Evolutionary conservation across 2,888 invertebrate genomes (phyloP).

Genomic region (Hydrotaea cyrtoneurina): DNA sequence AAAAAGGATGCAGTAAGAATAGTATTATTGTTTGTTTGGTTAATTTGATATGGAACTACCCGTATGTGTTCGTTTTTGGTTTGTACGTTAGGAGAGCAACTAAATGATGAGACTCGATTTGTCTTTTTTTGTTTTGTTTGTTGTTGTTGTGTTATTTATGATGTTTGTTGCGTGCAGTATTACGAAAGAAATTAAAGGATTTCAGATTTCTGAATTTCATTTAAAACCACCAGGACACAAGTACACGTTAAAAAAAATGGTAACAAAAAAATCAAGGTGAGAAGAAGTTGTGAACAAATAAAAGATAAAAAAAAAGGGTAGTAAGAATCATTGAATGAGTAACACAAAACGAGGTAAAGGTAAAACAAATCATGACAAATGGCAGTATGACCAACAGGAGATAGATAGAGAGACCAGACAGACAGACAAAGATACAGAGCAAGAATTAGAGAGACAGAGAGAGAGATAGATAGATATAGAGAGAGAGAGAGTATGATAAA

Average conservation of each 20-base stretch:
- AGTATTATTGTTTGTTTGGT: not conserved
- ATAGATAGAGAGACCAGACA: slow-evolving; percentile 39
- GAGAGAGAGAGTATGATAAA: too few relatives aligned
- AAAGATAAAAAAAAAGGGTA: not conserved
- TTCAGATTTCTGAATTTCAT: not conserved
- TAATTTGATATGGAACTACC: not conserved
- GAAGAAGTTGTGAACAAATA: slow-evolving; percentile 12
- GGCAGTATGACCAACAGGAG: slow-evolving; percentile 36
- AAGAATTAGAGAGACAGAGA: slow-evolving; percentile 46
- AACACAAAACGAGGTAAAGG: slow-evolving; percentile 30
- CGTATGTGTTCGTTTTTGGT: not conserved
- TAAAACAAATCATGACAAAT: slow-evolving; percentile 46
- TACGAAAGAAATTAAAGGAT: slow-evolving; percentile 17
- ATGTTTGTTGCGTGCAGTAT: slow-evolving; percentile 31
- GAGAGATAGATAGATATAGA: too few relatives aligned
- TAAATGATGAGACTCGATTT: slow-evolving; percentile 1
- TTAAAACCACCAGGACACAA: slow-evolving; percentile 60
- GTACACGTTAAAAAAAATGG: slow-evolving; percentile 33
- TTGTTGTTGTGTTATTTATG: not conserved
- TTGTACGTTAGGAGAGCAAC: not conserved
- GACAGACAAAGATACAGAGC: slow-evolving; percentile 2
- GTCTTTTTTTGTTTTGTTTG: not conserved
- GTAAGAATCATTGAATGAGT: not conserved
- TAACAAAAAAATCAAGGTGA: slow-evolving; percentile 13
- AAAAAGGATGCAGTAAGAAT: too few relatives aligned